phyloP scores from a whole-genome alignment of 2,797 vertebrate genomes.

The Sparidentex hasta region DNA sequence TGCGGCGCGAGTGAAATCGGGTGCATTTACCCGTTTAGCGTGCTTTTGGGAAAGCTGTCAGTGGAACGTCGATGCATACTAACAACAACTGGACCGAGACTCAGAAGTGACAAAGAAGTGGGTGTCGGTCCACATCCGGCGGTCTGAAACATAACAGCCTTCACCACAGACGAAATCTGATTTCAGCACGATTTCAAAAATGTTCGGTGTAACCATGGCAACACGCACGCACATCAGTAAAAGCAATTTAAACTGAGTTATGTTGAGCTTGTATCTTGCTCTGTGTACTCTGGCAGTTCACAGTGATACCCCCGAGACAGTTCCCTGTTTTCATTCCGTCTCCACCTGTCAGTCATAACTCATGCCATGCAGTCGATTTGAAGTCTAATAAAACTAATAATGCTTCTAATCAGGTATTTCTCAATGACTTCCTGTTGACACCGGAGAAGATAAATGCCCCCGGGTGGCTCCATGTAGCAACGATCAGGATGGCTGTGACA shows the following conservation, averaged over 20 bases:
- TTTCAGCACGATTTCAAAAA: not conserved
- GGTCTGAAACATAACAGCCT: not conserved
- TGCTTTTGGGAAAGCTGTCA: not conserved
- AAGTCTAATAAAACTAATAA: no score
- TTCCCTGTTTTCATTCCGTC: no score
- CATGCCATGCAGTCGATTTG: no score
- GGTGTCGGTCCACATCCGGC: not conserved
- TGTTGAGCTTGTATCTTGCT: not conserved
- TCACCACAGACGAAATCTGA: not conserved
- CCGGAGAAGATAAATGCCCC: not conserved
- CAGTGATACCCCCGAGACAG: no score
- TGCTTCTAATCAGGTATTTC: not conserved
- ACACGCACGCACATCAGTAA: not conserved
- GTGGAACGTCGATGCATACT: not conserved
- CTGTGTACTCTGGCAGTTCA: not conserved
- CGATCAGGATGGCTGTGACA: not conserved
- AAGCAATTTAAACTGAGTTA: not conserved
- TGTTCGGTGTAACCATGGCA: not conserved
- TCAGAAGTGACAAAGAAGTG: no score
- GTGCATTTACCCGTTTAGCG: not conserved
- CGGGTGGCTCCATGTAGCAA: not conserved
- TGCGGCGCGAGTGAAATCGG: no score
- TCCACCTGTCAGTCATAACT: no score
- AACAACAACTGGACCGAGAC: not conserved
- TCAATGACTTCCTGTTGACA: not conserved